A percentile compares a stretch with the other conserved stretches of the same genome.
Evolutionary conservation across 2,888 invertebrate species (phyloP).

Genomic region (Cotesia congregata): DNA sequence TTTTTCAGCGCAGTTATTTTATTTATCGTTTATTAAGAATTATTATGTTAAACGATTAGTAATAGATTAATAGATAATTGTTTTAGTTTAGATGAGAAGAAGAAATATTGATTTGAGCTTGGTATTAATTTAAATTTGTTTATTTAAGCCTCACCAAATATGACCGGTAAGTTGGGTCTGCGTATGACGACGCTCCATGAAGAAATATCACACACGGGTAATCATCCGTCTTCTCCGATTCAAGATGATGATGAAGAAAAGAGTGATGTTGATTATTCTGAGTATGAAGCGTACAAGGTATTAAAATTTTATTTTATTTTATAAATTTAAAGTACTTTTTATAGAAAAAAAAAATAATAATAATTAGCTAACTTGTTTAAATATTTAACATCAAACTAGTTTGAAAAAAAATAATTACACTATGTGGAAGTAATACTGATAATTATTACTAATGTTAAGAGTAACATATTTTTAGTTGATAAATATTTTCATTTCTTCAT

Average conservation of each 20-base stretch:
- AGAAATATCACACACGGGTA: constrained; percentile 73
- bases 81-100: constrained; percentile 12
- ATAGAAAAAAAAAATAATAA: too few species aligned
- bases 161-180: constrained; percentile 84
- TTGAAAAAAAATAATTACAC: too few species aligned
- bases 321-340: too few species aligned
- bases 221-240: constrained; percentile 60
- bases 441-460: too few species aligned
- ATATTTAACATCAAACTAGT: too few species aligned
- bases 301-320: neutral
- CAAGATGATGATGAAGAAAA: constrained; percentile 66
- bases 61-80: constrained; percentile 3
- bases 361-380: too few species aligned
- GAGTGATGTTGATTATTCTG: constrained; percentile 65
- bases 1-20: constrained; percentile 15
- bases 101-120: constrained; percentile 18
- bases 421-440: too few species aligned
- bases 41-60: neutral
- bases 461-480: too few species aligned
- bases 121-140: constrained; percentile 12
- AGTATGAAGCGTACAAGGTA: constrained; percentile 67
- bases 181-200: constrained; percentile 95
- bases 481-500: too few species aligned
- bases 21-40: constrained; percentile 5
- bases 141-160: constrained; percentile 82